Conservation (phyloP, 2,888 invertebrate species). For the Erebia ligea region DNA sequence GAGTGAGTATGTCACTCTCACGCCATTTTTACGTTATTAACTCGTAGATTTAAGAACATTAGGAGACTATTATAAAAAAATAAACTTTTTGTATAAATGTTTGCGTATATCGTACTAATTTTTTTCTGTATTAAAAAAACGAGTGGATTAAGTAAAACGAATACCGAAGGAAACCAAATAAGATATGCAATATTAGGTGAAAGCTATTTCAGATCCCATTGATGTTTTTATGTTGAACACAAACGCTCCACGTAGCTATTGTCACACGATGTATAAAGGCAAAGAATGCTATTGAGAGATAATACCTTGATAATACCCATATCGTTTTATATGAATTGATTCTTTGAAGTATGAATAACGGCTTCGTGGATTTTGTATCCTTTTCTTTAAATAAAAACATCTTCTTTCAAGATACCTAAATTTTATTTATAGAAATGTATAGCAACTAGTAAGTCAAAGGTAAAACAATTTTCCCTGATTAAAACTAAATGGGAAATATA, state of each 20-base stretch:
- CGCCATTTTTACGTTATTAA: no score
- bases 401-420: background rate
- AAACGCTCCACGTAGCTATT: conserved; percentile 22
- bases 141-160: background rate
- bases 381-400: conserved; percentile 27
- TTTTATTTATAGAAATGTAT: background rate
- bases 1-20: no score
- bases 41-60: no score
- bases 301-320: conserved; percentile 24
- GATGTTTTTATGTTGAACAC: conserved; percentile 17
- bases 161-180: background rate
- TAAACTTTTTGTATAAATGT: no score
- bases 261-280: conserved; percentile 24
- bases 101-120: no score
- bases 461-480: background rate
- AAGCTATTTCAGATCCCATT: background rate
- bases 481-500: background rate
- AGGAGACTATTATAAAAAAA: no score
- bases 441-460: conserved; percentile 2
- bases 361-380: conserved; percentile 27
- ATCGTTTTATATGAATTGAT: conserved; percentile 34
- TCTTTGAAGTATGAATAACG: conserved; percentile 36
- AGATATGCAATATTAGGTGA: background rate
- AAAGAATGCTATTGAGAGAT: conserved; percentile 33
- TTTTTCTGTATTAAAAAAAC: background rate